These are phyloP conservation scores for Mormyrus proboscirostris DNA, from an alignment of 2,797 vertebrate species.

Conservation along the genomic window DNA sequence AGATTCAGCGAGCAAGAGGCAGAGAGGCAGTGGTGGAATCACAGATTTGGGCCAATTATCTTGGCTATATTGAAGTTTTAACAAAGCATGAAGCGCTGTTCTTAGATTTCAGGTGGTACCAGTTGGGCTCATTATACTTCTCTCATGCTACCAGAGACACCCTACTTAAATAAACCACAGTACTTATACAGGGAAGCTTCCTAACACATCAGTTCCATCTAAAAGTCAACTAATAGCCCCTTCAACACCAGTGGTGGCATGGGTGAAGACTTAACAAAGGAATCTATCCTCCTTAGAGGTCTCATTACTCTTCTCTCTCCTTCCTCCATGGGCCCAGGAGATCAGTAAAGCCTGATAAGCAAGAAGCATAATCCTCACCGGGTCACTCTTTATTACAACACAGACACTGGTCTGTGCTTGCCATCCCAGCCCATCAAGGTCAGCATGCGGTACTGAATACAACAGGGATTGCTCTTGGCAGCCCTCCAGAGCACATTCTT, in stretches of 20 bases:
- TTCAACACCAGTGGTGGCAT: background rate
- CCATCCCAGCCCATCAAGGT: slow-evolving; percentile 39
- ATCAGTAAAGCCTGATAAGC: slow-evolving; percentile 20
- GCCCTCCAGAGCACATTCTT: slow-evolving; percentile 16
- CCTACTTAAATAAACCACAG: background rate
- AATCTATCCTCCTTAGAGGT: background rate
- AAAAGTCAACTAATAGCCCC: background rate
- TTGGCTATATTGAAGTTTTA: background rate
- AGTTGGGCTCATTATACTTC: background rate
- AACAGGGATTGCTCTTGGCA: slow-evolving; percentile 16
- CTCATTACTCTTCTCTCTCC: slow-evolving; percentile 1
- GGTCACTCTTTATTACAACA: slow-evolving; percentile 18
- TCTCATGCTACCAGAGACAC: background rate
- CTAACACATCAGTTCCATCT: background rate
- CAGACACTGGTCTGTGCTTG: slow-evolving; percentile 6
- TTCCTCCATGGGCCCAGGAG: background rate
- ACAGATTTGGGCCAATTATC: slow-evolving; percentile 54
- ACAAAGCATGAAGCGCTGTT: background rate
- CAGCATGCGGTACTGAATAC: slow-evolving; percentile 11
- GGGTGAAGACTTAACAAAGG: background rate
- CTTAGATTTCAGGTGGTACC: background rate
- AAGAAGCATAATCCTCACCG: slow-evolving; percentile 17
- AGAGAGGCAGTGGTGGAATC: slow-evolving; percentile 31
- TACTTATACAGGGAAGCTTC: background rate
- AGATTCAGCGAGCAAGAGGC: slow-evolving; percentile 42